Evolutionary conservation across 2,797 vertebrate genomes (phyloP).

Genomic region (Aselliscus stoliczkanus): DNA sequence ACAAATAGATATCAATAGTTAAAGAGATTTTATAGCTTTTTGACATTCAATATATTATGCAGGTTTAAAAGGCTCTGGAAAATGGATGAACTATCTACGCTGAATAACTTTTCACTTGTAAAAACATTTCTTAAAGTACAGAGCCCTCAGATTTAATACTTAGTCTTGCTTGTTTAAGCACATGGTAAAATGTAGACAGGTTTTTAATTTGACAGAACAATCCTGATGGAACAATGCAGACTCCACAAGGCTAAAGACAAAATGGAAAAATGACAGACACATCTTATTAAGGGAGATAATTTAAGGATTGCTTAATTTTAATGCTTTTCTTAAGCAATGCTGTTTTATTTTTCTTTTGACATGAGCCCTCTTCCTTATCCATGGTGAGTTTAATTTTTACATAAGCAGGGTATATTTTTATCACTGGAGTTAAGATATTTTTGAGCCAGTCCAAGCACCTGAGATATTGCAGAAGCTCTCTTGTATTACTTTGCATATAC

Average conservation of each 20-base stretch:
- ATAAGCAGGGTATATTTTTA: slow-evolving; percentile 41
- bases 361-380: neutral
- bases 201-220: slow-evolving; percentile 68
- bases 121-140: slow-evolving; percentile 75
- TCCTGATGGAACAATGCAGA: neutral
- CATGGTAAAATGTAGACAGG: slow-evolving; percentile 60
- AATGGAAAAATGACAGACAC: slow-evolving; percentile 62
- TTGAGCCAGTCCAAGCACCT: slow-evolving; percentile 44
- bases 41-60: slow-evolving; percentile 69
- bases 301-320: slow-evolving; percentile 74
- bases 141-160: slow-evolving; percentile 77
- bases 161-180: slow-evolving; percentile 80
- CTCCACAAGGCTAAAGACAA: slow-evolving; percentile 51
- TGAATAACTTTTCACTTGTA: slow-evolving; percentile 80
- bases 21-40: slow-evolving; percentile 76
- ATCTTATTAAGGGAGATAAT: slow-evolving; percentile 68
- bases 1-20: slow-evolving; percentile 79
- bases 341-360: slow-evolving; percentile 64
- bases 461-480: slow-evolving; percentile 61
- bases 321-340: slow-evolving; percentile 70
- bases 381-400: slow-evolving; percentile 31
- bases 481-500: slow-evolving; percentile 43
- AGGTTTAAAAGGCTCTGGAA: slow-evolving; percentile 78
- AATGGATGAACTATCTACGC: slow-evolving; percentile 76
- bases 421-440: slow-evolving; percentile 59